Conservation (phyloP, 2,888 invertebrate species). For the Gymnocheta viridis region DNA sequence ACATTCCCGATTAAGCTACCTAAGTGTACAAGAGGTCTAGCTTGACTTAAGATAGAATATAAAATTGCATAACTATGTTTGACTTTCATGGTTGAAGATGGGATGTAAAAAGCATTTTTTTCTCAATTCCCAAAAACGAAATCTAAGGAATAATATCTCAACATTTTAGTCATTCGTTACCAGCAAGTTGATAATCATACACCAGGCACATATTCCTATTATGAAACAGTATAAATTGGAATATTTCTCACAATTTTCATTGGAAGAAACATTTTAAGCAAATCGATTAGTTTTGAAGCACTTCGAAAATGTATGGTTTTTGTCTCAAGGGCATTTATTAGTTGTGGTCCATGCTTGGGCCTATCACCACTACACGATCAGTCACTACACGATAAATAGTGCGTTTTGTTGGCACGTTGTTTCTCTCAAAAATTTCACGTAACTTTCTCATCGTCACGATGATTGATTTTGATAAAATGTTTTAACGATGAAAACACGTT, state of each 20-base stretch:
- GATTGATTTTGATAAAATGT: no score
- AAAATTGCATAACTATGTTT: constrained; percentile 49
- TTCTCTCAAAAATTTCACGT: not conserved
- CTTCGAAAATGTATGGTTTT: no score
- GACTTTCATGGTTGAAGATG: constrained; percentile 45
- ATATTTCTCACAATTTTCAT: not conserved
- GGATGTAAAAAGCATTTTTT: constrained; percentile 42
- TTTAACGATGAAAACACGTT: no score
- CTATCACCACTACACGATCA: no score
- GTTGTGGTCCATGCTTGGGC: no score
- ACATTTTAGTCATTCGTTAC: not conserved
- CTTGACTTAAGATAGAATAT: not conserved
- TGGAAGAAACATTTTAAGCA: no score
- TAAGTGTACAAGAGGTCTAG: not conserved
- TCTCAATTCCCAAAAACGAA: constrained; percentile 11
- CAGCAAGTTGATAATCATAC: constrained; percentile 2
- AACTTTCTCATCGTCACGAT: no score
- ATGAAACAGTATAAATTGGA: constrained; percentile 4
- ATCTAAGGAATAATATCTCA: not conserved
- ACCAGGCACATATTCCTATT: not conserved
- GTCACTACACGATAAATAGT: no score
- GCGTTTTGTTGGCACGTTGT: no score
- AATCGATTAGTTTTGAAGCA: no score
- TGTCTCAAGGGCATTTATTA: no score
- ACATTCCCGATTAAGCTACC: constrained; percentile 29